phyloP scores from a whole-genome alignment of 2,113 vertebrate genomes.

The Seriola aureovittata region DNA sequence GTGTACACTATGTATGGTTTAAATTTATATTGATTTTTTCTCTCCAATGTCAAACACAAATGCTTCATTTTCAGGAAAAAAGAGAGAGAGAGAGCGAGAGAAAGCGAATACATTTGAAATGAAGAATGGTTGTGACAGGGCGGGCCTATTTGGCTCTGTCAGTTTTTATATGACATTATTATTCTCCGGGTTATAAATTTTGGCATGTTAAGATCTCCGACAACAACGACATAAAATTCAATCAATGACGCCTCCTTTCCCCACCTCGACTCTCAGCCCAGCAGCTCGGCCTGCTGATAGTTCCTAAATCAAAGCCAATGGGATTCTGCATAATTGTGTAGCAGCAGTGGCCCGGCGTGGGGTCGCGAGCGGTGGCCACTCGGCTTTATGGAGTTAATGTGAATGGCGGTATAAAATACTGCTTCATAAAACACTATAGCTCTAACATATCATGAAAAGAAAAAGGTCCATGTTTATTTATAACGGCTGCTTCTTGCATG shows the following conservation, averaged over 20 bases:
- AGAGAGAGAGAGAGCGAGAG: neutral
- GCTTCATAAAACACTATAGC: conserved; percentile 77
- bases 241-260: conserved; percentile 83
- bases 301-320: conserved; percentile 84
- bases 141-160: conserved; percentile 75
- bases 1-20: conserved; percentile 59
- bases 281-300: conserved; percentile 70
- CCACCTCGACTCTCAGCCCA: conserved; percentile 50
- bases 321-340: conserved; percentile 85
- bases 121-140: conserved; percentile 67
- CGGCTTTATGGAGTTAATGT: conserved; percentile 80
- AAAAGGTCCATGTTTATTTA: conserved; percentile 69
- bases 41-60: conserved; percentile 78
- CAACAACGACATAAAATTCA: conserved; percentile 88
- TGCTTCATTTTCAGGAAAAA: conserved; percentile 78
- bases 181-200: conserved; percentile 87
- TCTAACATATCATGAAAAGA: conserved; percentile 56
- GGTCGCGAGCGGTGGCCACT: conserved; percentile 42
- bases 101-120: conserved; percentile 70
- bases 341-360: conserved; percentile 46
- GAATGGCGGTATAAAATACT: conserved; percentile 69
- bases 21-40: conserved; percentile 81
- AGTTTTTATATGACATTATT: conserved; percentile 89
- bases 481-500: conserved; percentile 42
- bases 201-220: conserved; percentile 87